phyloP scores from a whole-genome alignment of 1,140 invertebrate genomes.

The Homalodisca vitripennis region DNA sequence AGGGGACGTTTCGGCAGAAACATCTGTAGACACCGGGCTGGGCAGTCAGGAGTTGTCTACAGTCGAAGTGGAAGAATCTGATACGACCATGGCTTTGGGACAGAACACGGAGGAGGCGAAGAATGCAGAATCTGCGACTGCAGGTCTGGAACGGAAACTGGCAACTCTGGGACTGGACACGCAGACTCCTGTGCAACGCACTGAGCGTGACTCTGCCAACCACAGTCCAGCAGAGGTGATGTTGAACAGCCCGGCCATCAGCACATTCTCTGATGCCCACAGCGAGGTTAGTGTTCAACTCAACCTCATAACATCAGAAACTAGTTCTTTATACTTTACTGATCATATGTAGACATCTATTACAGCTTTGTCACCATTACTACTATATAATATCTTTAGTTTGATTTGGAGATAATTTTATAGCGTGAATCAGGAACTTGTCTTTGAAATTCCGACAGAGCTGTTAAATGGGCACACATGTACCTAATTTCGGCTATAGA shows the following conservation, averaged over 20 bases:
- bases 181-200: slow-evolving; percentile 13
- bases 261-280: slow-evolving; percentile 64
- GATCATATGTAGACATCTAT: too few species aligned
- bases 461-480: too few species aligned
- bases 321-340: too few species aligned
- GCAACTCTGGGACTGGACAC: slow-evolving; percentile 35
- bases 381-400: too few species aligned
- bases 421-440: too few species aligned
- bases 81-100: slow-evolving; percentile 23
- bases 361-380: too few species aligned
- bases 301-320: not conserved
- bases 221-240: slow-evolving; percentile 65
- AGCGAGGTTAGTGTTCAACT: slow-evolving; percentile 56
- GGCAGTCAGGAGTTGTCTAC: not conserved
- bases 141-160: slow-evolving; percentile 32
- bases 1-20: not conserved
- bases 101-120: slow-evolving; percentile 32
- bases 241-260: slow-evolving; percentile 60
- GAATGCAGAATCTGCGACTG: slow-evolving; percentile 12
- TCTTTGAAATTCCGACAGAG: too few species aligned
- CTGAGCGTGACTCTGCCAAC: slow-evolving; percentile 64
- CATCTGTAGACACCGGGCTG: not conserved
- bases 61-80: not conserved
- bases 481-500: too few species aligned
- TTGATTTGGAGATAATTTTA: too few species aligned